These are phyloP conservation scores for Clarias laeviceps DNA, from an alignment of 2,797 vertebrate species.

Conservation along the genomic window DNA sequence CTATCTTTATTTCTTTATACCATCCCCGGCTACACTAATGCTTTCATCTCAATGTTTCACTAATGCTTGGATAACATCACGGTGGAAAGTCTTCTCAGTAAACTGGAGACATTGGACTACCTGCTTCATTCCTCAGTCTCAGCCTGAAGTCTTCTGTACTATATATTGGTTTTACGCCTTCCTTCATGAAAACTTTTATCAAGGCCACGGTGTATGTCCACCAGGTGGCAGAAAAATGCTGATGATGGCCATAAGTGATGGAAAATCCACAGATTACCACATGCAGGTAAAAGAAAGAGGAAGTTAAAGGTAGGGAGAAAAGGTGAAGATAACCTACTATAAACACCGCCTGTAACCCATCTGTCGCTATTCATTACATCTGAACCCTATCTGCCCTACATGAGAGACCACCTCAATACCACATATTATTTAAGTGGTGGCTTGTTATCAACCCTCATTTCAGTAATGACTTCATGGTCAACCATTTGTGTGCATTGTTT, in stretches of 20 bases:
- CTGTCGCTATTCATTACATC: neutral
- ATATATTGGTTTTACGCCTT: no score
- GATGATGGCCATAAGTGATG: neutral
- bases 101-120: no score
- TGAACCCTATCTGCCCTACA: neutral
- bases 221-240: slow-evolving; percentile 24
- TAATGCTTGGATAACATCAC: no score
- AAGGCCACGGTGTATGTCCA: neutral
- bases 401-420: neutral
- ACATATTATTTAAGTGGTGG: neutral
- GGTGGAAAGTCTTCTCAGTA: no score
- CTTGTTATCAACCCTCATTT: neutral
- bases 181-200: no score
- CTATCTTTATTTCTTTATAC: no score
- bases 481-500: neutral
- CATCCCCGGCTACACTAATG: no score
- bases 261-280: neutral
- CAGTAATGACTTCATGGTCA: neutral
- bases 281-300: neutral
- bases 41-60: no score
- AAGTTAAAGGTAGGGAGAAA: neutral
- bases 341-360: neutral
- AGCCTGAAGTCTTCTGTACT: no score
- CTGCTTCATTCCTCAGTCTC: no score
- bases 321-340: no score